Evolutionary conservation across 2,797 vertebrate species (phyloP).

Genomic region (Ibycter americanus): DNA sequence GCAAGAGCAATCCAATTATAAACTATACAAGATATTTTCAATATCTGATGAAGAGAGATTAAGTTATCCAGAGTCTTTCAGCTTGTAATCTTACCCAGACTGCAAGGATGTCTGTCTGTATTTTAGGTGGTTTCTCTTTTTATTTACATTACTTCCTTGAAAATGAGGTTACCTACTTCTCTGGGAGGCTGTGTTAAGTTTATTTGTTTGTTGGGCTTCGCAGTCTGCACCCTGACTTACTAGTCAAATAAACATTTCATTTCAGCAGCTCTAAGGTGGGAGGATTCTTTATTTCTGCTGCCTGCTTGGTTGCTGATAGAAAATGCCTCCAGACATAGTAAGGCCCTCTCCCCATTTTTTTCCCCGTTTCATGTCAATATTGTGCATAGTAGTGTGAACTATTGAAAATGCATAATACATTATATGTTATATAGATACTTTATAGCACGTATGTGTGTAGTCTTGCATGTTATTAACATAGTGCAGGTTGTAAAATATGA

Average conservation of each 20-base stretch:
- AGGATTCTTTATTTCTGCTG: slow-evolving; percentile 27
- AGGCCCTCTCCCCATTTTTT: background rate
- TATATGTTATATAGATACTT: background rate
- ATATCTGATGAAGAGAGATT: background rate
- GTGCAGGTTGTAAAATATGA: background rate
- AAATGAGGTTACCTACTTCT: slow-evolving; percentile 38
- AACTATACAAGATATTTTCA: background rate
- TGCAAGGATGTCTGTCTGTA: background rate
- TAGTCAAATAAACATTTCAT: slow-evolving; percentile 4
- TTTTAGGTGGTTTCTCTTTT: background rate
- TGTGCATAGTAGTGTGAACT: background rate
- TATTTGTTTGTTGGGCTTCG: background rate
- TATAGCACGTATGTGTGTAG: background rate
- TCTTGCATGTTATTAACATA: background rate
- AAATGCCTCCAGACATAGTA: slow-evolving; percentile 11
- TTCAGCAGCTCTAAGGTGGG: background rate
- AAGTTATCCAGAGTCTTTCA: background rate
- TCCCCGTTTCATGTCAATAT: background rate
- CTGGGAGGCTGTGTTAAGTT: background rate
- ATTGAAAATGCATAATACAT: background rate
- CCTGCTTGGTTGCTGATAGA: background rate
- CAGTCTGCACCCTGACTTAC: background rate
- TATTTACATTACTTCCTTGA: background rate
- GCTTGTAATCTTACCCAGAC: background rate
- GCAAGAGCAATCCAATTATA: background rate